Evolutionary conservation across 2,113 vertebrate species (phyloP).

Genomic region (Atherinomorus stipes): DNA sequence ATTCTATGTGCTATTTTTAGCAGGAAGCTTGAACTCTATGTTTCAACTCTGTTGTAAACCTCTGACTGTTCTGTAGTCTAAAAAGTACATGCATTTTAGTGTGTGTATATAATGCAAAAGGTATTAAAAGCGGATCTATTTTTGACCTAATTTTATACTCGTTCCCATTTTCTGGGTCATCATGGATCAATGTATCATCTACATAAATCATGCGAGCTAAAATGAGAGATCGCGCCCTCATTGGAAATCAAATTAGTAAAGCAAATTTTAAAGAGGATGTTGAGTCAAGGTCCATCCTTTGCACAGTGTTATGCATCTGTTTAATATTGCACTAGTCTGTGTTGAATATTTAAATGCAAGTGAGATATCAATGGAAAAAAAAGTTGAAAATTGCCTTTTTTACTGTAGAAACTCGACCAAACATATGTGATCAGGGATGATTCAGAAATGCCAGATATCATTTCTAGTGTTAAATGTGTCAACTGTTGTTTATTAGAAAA

Average conservation of each 20-base stretch:
- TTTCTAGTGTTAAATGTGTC: no score
- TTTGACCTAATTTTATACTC: no score
- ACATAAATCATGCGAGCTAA: neutral
- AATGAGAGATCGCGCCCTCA: neutral
- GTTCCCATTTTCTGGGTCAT: neutral
- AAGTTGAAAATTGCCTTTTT: neutral
- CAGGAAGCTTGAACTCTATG: neutral
- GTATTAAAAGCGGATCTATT: no score
- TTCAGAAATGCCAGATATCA: no score
- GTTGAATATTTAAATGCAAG: conserved; percentile 36
- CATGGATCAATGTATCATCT: neutral
- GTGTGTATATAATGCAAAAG: no score
- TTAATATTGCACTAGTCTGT: conserved; percentile 1
- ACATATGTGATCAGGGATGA: no score
- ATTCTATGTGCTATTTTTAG: neutral
- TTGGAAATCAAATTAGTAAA: neutral
- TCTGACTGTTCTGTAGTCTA: neutral
- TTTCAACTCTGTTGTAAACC: neutral
- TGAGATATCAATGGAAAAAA: neutral
- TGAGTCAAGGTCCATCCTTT: no score
- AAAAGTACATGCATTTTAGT: no score
- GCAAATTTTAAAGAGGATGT: neutral
- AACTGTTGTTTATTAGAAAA: no score
- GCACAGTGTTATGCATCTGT: no score
- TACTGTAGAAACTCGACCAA: neutral